These are phyloP conservation scores for Luffia ferchaultella DNA, from an alignment of 2,888 invertebrate genomes.

Conservation along the genomic window DNA sequence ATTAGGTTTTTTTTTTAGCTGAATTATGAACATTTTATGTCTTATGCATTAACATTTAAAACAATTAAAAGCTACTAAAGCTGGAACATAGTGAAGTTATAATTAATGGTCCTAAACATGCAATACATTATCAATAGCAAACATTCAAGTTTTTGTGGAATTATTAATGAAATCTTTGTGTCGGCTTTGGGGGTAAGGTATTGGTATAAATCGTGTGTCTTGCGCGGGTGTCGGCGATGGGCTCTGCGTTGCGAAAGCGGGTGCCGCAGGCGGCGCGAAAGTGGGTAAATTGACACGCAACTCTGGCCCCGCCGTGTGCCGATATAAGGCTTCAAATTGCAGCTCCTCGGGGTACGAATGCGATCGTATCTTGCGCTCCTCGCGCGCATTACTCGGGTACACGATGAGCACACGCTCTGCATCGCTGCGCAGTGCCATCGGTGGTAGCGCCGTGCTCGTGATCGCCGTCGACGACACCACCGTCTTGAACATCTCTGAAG, in stretches of 20 bases:
- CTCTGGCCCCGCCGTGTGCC: slow-evolving; percentile 42
- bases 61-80: too few relatives aligned
- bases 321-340: slow-evolving; percentile 57
- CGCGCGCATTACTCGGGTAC: slow-evolving; percentile 56
- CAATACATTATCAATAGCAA: too few relatives aligned
- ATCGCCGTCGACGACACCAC: slow-evolving; percentile 38
- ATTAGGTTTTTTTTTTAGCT: too few relatives aligned
- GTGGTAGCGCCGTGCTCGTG: slow-evolving; percentile 51
- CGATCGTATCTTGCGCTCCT: slow-evolving; percentile 55
- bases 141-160: too few relatives aligned
- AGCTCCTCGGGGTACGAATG: slow-evolving; percentile 58
- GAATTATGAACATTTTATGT: too few relatives aligned
- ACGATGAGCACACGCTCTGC: slow-evolving; percentile 58
- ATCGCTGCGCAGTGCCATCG: slow-evolving; percentile 44
- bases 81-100: too few relatives aligned
- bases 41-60: too few relatives aligned
- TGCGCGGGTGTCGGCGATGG: slow-evolving; percentile 19
- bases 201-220: slow-evolving; percentile 38
- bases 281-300: slow-evolving; percentile 68
- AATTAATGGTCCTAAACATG: too few relatives aligned
- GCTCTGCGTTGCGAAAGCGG: slow-evolving; percentile 22
- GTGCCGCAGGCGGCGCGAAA: slow-evolving; percentile 59
- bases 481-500: slow-evolving; percentile 44
- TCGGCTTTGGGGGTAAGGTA: too few relatives aligned
- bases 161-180: too few relatives aligned